Percentiles rank a stretch among this genome's conserved stretches.
phyloP scores from a whole-genome alignment of 2,113 vertebrate genomes.

The Burhinus oedicnemus region DNA sequence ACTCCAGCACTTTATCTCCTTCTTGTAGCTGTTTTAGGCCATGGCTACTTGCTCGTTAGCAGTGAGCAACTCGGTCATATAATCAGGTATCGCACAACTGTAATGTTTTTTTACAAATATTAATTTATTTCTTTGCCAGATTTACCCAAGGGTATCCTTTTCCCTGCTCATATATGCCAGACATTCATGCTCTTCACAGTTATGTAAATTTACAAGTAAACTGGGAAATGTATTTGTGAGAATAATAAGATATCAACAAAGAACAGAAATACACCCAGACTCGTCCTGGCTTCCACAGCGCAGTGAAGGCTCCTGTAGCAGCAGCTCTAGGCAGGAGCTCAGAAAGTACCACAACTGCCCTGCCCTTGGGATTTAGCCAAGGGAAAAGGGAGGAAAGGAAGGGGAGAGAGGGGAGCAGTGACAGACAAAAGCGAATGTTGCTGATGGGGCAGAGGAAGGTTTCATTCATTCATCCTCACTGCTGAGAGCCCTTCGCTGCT shows the following conservation, averaged over 20 bases:
- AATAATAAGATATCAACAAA: constrained; percentile 60
- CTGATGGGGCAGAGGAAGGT: background rate
- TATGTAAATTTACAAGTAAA: constrained; percentile 56
- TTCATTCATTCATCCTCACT: background rate
- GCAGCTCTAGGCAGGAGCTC: background rate
- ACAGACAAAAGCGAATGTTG: background rate
- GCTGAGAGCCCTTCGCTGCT: background rate
- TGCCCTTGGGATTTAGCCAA: background rate
- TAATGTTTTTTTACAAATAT: constrained; percentile 1
- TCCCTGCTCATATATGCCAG: constrained; percentile 23
- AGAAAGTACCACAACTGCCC: background rate
- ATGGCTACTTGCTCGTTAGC: background rate
- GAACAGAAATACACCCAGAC: constrained; percentile 4
- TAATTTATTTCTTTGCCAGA: constrained; percentile 39
- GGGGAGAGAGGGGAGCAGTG: background rate
- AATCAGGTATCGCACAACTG: background rate
- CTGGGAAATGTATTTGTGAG: constrained; percentile 38
- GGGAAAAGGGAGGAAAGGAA: background rate
- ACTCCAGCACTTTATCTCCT: background rate
- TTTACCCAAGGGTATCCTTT: constrained; percentile 52
- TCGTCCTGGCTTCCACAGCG: background rate
- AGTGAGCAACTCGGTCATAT: constrained; percentile 14
- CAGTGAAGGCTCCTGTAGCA: background rate
- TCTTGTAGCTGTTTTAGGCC: background rate
- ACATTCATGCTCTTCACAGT: constrained; percentile 23